These are phyloP conservation scores for Ailurus styani DNA, from an alignment of 2,113 vertebrate genomes.

Conservation along the genomic window DNA sequence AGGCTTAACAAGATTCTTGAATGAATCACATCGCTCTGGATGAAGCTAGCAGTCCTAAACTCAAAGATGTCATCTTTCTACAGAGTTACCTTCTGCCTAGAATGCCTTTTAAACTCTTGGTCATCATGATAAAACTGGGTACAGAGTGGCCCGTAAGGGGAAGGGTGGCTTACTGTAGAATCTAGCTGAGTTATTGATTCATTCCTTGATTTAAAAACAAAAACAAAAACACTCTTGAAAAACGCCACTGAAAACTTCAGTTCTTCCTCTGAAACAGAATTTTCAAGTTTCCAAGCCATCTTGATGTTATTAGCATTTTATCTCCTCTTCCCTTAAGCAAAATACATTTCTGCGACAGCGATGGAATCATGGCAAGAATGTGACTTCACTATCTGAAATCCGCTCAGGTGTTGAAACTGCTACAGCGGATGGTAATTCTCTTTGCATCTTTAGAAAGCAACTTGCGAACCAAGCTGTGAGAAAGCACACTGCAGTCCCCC, in stretches of 20 bases:
- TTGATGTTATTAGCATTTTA: not conserved
- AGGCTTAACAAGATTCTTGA: not conserved
- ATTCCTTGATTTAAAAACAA: not conserved
- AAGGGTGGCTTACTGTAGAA: not conserved
- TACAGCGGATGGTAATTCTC: not conserved
- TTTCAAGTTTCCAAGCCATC: not conserved
- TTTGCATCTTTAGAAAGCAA: slow-evolving; percentile 11
- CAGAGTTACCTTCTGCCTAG: not conserved
- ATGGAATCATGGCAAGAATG: not conserved
- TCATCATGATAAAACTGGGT: not conserved
- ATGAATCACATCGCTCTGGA: not conserved
- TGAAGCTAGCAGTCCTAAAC: not conserved
- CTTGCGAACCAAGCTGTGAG: not conserved
- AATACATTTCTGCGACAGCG: not conserved
- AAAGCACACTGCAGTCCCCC: not conserved
- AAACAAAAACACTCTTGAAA: not conserved
- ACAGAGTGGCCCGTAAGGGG: not conserved
- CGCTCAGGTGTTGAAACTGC: not conserved
- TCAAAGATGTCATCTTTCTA: not conserved
- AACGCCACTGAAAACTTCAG: not conserved
- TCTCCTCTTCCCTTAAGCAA: not conserved
- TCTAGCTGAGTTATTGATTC: not conserved
- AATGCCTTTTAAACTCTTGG: not conserved
- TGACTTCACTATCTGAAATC: not conserved
- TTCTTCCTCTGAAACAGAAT: slow-evolving; percentile 16